Base-by-base conservation (phyloP, 35 echinoderm and acorn worm species). In the Holothuria glaberrima region DNA sequence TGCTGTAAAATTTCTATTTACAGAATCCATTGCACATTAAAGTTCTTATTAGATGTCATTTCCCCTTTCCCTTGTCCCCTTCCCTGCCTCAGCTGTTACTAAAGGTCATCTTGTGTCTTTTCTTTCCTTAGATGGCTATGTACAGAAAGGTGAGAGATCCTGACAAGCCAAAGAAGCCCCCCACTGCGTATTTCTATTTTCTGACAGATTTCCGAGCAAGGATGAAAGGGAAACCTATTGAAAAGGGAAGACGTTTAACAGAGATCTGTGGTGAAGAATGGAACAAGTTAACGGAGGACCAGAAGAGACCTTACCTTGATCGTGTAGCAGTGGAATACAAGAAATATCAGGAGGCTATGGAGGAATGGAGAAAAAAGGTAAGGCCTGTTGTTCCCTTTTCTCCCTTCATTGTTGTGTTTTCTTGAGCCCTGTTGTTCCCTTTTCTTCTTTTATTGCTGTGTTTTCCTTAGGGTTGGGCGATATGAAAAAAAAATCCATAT, bases 141-240 rank as follows among this genome's bases (percentile, higher is more conserved):
- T 97, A 94, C 95, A 94, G 89, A 58, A 97, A 97, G 62, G 92
- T 91, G 59, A 89, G 95, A 59, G 95, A 97, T 69, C 95, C 95
- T 21, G 95, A 97, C 89, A 97, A 97, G 95, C 95, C 95, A 80
- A 97, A 97, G 92, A 97, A 97, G 86, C 95, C 95, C 6, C 92
- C 95, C 31, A 97, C 95, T 22, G 95, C 95, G 5, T 97, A 97
- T 70, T 97, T 97, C 86, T 94, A 94, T 90, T 97, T 97, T 85
- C 90, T 97, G 72, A 91, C 89, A 22, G 92, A 97, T 87, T 97
- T 97, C 89, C 89, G 95, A 1, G 90, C 89, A 56, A 67, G 92
- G 78, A 97, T 97, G 95, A 94, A 94, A 85, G 92, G 92, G 1
- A 91, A 94, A 65, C 89, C 92, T n/a, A 91, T 97, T 20, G 94